Percentiles rank a stretch among this genome's conserved stretches.
Evolutionary conservation across 2,888 invertebrate species (phyloP).

Genomic region (Pterostichus madidus): DNA sequence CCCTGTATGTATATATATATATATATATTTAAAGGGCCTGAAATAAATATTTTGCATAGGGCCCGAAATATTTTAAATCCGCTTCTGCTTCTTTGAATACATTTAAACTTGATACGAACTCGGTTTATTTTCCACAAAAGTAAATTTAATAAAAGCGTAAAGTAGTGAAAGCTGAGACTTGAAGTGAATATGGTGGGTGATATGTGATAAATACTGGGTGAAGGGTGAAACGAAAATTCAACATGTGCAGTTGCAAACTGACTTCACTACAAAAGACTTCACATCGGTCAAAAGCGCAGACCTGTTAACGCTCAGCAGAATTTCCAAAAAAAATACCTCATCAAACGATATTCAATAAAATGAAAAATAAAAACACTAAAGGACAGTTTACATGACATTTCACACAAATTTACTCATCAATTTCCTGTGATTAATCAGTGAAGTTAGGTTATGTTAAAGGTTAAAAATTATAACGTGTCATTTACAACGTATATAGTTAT

Average conservation of each 20-base stretch:
- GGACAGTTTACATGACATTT: too few relatives aligned
- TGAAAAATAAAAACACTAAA: too few relatives aligned
- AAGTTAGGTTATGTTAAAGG: too few relatives aligned
- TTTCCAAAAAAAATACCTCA: background rate
- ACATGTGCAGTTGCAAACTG: slow-evolving; percentile 3
- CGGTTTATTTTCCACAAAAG: slow-evolving; percentile 17
- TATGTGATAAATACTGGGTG: background rate
- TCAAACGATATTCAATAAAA: background rate
- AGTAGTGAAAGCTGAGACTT: background rate
- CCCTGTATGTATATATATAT: too few relatives aligned
- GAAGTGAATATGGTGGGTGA: background rate
- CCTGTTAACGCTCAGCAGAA: slow-evolving; percentile 7
- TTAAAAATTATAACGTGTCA: too few relatives aligned
- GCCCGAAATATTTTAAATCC: too few relatives aligned
- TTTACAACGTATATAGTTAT: too few relatives aligned
- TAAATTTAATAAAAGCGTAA: slow-evolving; percentile 37
- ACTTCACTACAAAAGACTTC: slow-evolving; percentile 21
- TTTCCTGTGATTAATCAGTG: too few relatives aligned
- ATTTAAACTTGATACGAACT: background rate
- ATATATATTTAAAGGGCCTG: too few relatives aligned
- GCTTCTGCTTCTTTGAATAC: background rate
- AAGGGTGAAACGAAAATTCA: background rate
- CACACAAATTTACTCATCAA: too few relatives aligned
- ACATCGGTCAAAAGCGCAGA: slow-evolving; percentile 1
- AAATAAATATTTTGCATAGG: too few relatives aligned